Evolutionary conservation across 2,888 invertebrate genomes (phyloP).

Genomic region (Orthosia gracilis): DNA sequence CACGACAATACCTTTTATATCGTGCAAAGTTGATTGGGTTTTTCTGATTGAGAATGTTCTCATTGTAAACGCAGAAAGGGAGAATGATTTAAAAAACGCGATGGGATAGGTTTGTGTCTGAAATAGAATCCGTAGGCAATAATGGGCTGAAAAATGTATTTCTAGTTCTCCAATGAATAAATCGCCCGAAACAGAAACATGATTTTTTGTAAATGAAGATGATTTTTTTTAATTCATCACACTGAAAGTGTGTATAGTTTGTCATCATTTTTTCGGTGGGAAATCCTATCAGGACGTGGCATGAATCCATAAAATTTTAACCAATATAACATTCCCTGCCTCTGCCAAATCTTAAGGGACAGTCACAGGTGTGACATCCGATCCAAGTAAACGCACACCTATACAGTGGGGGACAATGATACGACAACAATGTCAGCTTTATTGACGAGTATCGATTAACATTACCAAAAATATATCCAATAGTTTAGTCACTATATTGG

Average conservation of each 20-base stretch:
- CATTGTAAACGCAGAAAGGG: slow-evolving; percentile 2
- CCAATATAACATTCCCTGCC: not conserved
- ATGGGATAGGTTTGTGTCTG: not conserved
- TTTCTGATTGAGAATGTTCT: slow-evolving; percentile 13
- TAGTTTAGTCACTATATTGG: too few relatives aligned
- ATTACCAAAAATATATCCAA: too few relatives aligned
- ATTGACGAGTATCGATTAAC: too few relatives aligned
- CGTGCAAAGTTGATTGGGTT: slow-evolving; percentile 36
- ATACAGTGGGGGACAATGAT: too few relatives aligned
- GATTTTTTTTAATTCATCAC: too few relatives aligned
- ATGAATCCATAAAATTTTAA: slow-evolving; percentile 2
- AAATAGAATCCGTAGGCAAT: not conserved
- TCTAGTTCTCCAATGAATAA: too few relatives aligned
- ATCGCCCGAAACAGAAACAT: too few relatives aligned
- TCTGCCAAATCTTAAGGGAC: not conserved
- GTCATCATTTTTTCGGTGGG: not conserved
- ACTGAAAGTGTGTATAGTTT: too few relatives aligned
- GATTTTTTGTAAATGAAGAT: too few relatives aligned
- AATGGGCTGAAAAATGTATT: not conserved
- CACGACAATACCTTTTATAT: slow-evolving; percentile 42
- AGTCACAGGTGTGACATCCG: slow-evolving; percentile 6
- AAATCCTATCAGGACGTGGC: too few relatives aligned
- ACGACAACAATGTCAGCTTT: too few relatives aligned
- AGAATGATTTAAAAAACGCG: slow-evolving; percentile 14
- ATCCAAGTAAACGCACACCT: not conserved